These are phyloP conservation scores for Galerucella pusilla DNA, from an alignment of 2,888 invertebrate species.

Conservation along the genomic window DNA sequence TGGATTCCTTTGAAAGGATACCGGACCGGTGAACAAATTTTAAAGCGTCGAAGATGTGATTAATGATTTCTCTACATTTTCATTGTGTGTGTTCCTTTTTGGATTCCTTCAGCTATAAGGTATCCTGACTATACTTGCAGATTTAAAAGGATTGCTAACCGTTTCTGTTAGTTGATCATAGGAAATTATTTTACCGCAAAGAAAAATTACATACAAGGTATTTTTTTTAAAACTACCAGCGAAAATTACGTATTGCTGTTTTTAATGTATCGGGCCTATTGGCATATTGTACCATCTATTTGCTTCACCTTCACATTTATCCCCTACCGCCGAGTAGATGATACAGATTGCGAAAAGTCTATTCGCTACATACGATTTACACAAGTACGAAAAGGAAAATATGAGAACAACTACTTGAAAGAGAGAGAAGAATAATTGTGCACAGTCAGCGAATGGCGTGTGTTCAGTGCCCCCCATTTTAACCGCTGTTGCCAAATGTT, in stretches of 20 bases:
- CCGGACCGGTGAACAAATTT: slow-evolving; percentile 1
- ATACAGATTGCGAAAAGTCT: no score
- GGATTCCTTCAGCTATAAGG: slow-evolving; percentile 4
- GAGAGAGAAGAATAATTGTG: no score
- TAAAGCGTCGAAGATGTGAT: not conserved
- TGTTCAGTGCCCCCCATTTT: no score
- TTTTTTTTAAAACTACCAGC: not conserved
- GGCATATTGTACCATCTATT: no score
- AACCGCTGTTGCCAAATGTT: no score
- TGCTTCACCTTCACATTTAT: no score
- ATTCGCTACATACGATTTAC: no score
- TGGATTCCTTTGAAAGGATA: slow-evolving; percentile 3
- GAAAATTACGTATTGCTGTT: not conserved
- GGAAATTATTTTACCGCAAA: not conserved
- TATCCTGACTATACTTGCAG: not conserved
- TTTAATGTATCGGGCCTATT: no score
- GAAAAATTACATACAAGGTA: not conserved
- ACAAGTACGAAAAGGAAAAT: no score
- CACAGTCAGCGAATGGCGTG: no score
- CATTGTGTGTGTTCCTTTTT: slow-evolving; percentile 1
- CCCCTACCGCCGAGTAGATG: no score
- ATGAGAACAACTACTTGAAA: no score
- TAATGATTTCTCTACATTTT: not conserved
- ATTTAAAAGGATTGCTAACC: not conserved
- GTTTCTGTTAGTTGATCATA: not conserved